A percentile compares a stretch with the other conserved stretches of the same genome.
phyloP scores from a whole-genome alignment of 2,113 vertebrate genomes.

The Hemiprocne comata region DNA sequence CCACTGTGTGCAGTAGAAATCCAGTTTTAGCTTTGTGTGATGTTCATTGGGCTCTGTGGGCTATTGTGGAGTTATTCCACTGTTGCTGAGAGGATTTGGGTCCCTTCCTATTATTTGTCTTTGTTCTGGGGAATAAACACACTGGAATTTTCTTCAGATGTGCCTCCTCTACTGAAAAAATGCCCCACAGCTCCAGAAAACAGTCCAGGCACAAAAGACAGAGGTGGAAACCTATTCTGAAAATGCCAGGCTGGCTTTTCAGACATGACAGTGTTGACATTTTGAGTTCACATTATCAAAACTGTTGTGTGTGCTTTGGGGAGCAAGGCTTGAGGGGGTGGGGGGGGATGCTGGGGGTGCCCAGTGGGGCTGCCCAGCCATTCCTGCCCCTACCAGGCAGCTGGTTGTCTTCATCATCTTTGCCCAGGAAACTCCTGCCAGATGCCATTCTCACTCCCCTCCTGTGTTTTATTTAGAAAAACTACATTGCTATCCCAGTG shows the following conservation, averaged over 20 bases:
- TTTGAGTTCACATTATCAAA: neutral
- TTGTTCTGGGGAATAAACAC: neutral
- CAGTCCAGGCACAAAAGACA: neutral
- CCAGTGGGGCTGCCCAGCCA: rapidly evolving
- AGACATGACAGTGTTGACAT: neutral
- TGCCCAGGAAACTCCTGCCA: neutral
- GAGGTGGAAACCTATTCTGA: neutral
- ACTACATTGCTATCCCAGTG: neutral
- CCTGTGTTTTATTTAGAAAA: neutral
- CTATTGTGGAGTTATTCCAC: neutral
- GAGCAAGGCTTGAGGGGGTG: rapidly evolving
- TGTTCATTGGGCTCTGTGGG: neutral
- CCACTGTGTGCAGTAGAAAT: neutral
- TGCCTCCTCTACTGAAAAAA: neutral
- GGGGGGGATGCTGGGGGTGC: neutral
- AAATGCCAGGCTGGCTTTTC: neutral
- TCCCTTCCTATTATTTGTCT: slow-evolving; percentile 14
- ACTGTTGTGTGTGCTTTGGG: rapidly evolving
- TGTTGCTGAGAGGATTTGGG: neutral
- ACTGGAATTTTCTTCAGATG: neutral
- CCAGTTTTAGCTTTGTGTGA: neutral
- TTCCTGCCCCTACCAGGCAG: neutral
- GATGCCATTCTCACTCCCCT: neutral
- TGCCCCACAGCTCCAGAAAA: neutral
- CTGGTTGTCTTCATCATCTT: neutral